Conservation (phyloP, 2,113 vertebrate species). For the Carettochelys insculpta region DNA sequence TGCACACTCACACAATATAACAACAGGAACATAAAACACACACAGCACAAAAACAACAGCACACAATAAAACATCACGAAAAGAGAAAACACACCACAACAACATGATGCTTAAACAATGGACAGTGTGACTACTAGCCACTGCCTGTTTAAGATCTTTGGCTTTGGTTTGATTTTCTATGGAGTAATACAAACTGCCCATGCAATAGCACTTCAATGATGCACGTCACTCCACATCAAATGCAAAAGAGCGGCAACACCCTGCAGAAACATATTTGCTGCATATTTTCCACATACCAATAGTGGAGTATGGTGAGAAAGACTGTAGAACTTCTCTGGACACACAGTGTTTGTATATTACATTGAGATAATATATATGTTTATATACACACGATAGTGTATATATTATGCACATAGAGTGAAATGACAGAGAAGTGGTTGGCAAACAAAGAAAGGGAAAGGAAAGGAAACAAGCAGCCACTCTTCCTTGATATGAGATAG, state of each 20-base stretch:
- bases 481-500: background rate
- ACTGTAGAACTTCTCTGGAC: background rate
- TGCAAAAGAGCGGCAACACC: conserved; percentile 46
- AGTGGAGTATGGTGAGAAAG: background rate
- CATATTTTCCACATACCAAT: conserved; percentile 52
- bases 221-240: conserved; percentile 55
- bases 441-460: too few relatives aligned
- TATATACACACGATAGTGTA: conserved; percentile 30
- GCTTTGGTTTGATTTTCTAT: conserved; percentile 48
- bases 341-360: conserved; percentile 49
- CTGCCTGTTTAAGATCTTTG: conserved; percentile 41
- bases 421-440: conserved; percentile 12
- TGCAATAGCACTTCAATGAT: conserved; percentile 63
- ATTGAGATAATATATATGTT: conserved; percentile 39
- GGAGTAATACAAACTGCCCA: conserved; percentile 59
- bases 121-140: conserved; percentile 6
- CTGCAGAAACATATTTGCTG: conserved; percentile 51
- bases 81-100: conserved; percentile 15
- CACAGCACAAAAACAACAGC: conserved; percentile 20
- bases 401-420: conserved; percentile 30
- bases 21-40: background rate
- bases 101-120: conserved; percentile 40
- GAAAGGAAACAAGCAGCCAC: conserved; percentile 39
- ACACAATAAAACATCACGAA: conserved; percentile 2
- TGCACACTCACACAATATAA: conserved; percentile 25